Evolutionary conservation across 2,113 vertebrate genomes (phyloP), one percentile per base, ranked within the genome.

Genomic region (Polyodon spathula): DNA sequence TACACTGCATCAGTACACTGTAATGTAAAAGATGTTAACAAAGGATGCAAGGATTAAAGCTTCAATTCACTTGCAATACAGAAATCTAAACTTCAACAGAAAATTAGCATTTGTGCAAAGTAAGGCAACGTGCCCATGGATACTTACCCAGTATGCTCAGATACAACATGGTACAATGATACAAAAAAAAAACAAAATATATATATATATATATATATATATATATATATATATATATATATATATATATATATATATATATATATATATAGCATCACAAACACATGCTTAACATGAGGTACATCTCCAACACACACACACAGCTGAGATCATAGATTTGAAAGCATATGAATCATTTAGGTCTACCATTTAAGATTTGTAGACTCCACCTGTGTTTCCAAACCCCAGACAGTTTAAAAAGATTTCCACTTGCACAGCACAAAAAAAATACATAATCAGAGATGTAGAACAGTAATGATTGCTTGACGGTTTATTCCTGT

Each of bases 381-480:
- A 10, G 7, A n/a, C 12, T 50, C 48, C 48, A 50, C 12, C 48
- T 27, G 27, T 27, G 27, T 50, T 50, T 50, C 8, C 14, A 12
- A 50, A 12, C 12, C 10, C 48, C 12, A n/a, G 8, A n/a, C 14
- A 50, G 9, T 50, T 50, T 50, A 50, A 50, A 27, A 50, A 6
- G 48, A 50, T 50, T 50, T 50, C n/a, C 44, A 61, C 40, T 53
- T 54, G 39, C 60, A 37, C 6, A 42, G 27, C 10, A 61, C 9
- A 51, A n/a, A 55, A 38, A 55, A 55, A 37, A 37, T 5, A 10
- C 37, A 11, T 17, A 55, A 85, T 73, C 80, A 84, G 76, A 75
- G 86, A 81, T 76, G 78, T 77, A 85, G 83, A 85, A 76, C 87
- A 84, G 80, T 84, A 82, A 87, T 84, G 84, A 86, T 80, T 85